phyloP scores from a whole-genome alignment of 2,888 invertebrate species.

The Nipponacmea schrenckii region DNA sequence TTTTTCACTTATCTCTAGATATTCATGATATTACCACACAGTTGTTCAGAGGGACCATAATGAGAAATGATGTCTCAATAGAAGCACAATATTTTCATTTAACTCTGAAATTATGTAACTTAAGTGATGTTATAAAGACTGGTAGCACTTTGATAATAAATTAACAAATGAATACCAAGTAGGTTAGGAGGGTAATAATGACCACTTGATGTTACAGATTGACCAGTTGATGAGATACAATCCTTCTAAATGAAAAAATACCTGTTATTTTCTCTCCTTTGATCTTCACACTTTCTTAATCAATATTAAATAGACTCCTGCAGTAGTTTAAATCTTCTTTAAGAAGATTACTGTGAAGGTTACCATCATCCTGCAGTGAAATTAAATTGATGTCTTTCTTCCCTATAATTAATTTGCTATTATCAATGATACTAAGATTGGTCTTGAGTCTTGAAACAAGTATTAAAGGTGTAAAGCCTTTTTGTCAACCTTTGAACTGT shows the following conservation, averaged over 20 bases:
- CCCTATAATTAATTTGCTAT: slow-evolving; percentile 2
- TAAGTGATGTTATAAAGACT: too few relatives aligned
- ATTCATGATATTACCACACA: too few relatives aligned
- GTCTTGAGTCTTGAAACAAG: background rate
- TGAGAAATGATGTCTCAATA: too few relatives aligned
- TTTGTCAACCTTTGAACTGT: too few relatives aligned
- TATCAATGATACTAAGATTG: background rate
- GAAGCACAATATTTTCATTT: too few relatives aligned
- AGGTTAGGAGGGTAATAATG: background rate
- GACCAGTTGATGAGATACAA: background rate
- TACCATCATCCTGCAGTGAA: background rate
- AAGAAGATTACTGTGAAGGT: background rate
- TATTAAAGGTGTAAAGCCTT: background rate
- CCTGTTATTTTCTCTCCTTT: slow-evolving; percentile 1
- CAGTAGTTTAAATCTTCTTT: slow-evolving; percentile 4
- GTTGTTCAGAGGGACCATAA: too few relatives aligned
- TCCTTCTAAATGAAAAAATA: background rate
- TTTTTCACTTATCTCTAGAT: too few relatives aligned
- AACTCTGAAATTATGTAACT: too few relatives aligned
- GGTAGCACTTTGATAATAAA: background rate
- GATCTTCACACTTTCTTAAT: slow-evolving; percentile 6
- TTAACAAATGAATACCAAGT: background rate
- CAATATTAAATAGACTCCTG: slow-evolving; percentile 1
- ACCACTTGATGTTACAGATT: background rate
- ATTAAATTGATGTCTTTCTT: background rate